Conservation (phyloP, 2,888 invertebrate genomes). For the Drosophila melanosoma region DNA sequence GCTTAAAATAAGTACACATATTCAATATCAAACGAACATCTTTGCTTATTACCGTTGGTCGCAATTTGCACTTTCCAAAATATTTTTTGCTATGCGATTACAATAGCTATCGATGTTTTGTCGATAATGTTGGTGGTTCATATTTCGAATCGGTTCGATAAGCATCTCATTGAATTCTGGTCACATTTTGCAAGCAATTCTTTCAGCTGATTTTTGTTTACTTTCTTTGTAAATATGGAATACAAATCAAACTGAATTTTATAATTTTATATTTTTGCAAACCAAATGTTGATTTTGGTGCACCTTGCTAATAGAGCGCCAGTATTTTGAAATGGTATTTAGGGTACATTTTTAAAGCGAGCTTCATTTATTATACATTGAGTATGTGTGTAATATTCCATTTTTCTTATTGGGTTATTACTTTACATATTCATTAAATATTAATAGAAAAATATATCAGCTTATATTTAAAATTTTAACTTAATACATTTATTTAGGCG, state of each 20-base stretch:
- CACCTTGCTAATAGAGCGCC: background rate
- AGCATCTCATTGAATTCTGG: slow-evolving; percentile 19
- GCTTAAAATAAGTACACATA: background rate
- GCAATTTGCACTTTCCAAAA: slow-evolving; percentile 58
- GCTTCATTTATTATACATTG: background rate
- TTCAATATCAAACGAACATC: background rate
- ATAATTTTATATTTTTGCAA: background rate
- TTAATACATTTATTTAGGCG: background rate
- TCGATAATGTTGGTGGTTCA: background rate
- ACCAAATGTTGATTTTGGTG: too few species aligned
- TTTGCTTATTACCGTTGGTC: slow-evolving; percentile 50
- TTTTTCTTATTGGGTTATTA: background rate
- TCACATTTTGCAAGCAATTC: slow-evolving; percentile 8
- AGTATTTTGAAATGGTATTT: background rate
- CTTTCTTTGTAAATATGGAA: slow-evolving; percentile 29
- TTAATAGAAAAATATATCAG: background rate
- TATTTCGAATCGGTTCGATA: slow-evolving; percentile 23
- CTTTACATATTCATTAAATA: background rate
- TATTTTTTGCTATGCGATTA: slow-evolving; percentile 41
- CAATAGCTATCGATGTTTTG: slow-evolving; percentile 29
- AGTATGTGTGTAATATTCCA: background rate
- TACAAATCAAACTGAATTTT: background rate
- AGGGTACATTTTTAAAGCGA: background rate
- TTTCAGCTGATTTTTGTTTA: slow-evolving; percentile 46
- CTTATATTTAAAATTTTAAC: background rate